phyloP scores from a whole-genome alignment of 2,797 vertebrate genomes.

The Schizopygopsis malacanthus region DNA sequence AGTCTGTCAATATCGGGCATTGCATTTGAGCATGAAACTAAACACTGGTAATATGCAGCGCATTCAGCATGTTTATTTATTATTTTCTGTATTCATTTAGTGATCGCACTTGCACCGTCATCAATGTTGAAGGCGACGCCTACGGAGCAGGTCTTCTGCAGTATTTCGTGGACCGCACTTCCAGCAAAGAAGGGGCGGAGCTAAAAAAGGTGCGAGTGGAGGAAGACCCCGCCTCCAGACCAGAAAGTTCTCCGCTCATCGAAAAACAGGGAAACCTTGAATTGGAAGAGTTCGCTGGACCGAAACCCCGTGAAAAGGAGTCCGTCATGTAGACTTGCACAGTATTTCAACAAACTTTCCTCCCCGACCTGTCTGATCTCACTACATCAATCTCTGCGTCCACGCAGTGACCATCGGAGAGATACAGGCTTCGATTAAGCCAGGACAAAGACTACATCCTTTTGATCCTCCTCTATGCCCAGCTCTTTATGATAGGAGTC shows the following conservation, averaged over 20 bases:
- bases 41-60: no score
- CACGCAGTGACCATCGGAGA: neutral
- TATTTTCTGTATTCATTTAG: conserved; percentile 63
- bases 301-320: conserved; percentile 71
- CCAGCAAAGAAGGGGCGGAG: conserved; percentile 60
- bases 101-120: conserved; percentile 88
- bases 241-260: conserved; percentile 80
- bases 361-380: neutral
- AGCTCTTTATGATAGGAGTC: neutral
- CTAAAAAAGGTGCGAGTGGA: conserved; percentile 73
- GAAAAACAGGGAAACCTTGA: conserved; percentile 56
- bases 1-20: no score
- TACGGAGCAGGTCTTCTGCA: conserved; percentile 89
- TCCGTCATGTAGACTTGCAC: conserved; percentile 77
- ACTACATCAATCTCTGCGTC: neutral
- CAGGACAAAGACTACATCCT: conserved; percentile 9
- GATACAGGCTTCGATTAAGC: neutral
- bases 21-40: no score
- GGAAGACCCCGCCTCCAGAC: neutral
- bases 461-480: neutral
- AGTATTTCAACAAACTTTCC: conserved; percentile 18
- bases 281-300: neutral
- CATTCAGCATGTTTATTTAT: no score
- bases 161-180: conserved; percentile 74
- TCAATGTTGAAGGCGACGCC: conserved; percentile 91